phyloP scores from a whole-genome alignment of 2,113 vertebrate species.

The Urocitellus parryii region DNA sequence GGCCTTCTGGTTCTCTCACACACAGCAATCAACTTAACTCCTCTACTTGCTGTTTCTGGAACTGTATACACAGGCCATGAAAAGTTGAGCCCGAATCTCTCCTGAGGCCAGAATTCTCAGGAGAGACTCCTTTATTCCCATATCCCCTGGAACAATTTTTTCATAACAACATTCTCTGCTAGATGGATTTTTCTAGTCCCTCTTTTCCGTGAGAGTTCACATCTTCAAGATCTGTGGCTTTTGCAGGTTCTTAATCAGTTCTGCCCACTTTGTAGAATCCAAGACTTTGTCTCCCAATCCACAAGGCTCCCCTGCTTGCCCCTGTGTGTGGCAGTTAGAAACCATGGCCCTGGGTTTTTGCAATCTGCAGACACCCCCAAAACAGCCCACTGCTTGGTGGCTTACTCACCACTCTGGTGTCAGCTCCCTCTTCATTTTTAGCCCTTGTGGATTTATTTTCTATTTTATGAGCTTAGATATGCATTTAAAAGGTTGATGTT shows the following conservation, averaged over 20 bases:
- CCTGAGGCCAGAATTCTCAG: slow-evolving; percentile 35
- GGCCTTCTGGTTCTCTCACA: neutral
- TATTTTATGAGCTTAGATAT: slow-evolving; percentile 8
- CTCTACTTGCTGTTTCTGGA: neutral
- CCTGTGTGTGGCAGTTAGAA: neutral
- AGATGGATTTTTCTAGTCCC: neutral
- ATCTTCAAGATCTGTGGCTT: neutral
- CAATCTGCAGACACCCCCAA: neutral
- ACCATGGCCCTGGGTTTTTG: neutral
- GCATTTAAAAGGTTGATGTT: neutral
- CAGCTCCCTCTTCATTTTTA: neutral
- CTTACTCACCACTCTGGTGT: neutral
- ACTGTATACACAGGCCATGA: neutral
- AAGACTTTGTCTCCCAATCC: neutral
- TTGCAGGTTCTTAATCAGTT: neutral
- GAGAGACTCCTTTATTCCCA: neutral
- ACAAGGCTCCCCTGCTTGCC: neutral
- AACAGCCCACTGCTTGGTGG: neutral
- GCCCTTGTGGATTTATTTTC: neutral
- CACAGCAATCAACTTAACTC: neutral
- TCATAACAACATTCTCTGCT: neutral
- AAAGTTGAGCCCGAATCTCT: slow-evolving; percentile 20
- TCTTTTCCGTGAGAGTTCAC: neutral
- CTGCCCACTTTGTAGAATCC: neutral
- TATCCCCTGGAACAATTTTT: neutral